phyloP scores from a whole-genome alignment of 1,140 invertebrate species.

The Nasonia longicornis region DNA sequence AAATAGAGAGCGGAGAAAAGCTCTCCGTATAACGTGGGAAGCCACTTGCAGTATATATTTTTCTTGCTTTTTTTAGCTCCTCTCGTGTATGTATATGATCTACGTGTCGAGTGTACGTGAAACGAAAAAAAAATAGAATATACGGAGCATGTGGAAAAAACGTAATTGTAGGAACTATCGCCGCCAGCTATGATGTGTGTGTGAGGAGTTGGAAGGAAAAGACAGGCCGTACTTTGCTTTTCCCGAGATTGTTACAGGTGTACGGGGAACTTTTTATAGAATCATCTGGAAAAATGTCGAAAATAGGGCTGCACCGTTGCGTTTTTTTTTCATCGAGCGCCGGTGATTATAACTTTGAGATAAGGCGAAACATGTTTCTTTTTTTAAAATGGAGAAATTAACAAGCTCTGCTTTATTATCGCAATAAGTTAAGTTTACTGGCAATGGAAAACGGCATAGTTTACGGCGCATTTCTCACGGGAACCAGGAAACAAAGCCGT shows the following conservation, averaged over 20 bases:
- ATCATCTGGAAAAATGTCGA: too few relatives aligned
- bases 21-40: background rate
- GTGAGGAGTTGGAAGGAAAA: background rate
- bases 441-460: background rate
- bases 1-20: slow-evolving; percentile 15
- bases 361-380: too few relatives aligned
- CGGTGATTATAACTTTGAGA: too few relatives aligned
- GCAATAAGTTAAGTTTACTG: background rate
- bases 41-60: background rate
- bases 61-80: background rate
- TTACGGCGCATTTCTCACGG: background rate
- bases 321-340: too few relatives aligned
- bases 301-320: too few relatives aligned
- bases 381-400: too few relatives aligned
- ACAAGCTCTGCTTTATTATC: background rate
- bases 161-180: background rate
- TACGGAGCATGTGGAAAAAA: background rate
- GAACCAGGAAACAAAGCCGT: background rate
- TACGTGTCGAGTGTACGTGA: background rate
- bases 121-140: background rate
- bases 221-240: background rate
- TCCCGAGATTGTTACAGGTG: background rate
- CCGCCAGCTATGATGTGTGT: background rate
- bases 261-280: background rate
- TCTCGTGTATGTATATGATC: background rate